Percentiles rank a stretch among this genome's conserved stretches.
phyloP scores from a whole-genome alignment of 2,888 invertebrate species.

The Cheilosia vernalis region DNA sequence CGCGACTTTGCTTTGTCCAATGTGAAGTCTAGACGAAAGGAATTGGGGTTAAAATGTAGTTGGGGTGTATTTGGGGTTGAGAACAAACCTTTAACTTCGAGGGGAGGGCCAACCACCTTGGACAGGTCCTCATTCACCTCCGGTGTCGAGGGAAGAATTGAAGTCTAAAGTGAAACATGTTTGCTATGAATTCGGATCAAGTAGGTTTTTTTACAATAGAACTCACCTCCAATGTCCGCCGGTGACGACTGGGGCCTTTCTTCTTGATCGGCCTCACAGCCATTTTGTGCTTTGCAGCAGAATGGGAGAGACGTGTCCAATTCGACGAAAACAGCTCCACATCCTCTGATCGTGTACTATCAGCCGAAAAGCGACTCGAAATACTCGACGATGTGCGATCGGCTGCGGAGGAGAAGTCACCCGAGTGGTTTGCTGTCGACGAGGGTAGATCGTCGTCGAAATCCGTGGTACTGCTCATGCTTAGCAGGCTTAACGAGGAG shows the following conservation, averaged over 20 bases:
- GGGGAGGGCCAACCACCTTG: conserved; percentile 86
- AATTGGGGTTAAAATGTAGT: neutral
- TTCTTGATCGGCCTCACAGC: conserved; percentile 90
- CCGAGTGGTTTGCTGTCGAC: conserved; percentile 76
- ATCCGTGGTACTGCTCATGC: conserved; percentile 90
- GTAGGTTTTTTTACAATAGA: conserved; percentile 71
- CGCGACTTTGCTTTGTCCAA: conserved; percentile 80
- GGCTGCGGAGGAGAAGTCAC: conserved; percentile 64
- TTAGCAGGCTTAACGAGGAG: conserved; percentile 86
- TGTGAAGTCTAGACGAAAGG: conserved; percentile 65
- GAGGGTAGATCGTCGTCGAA: conserved; percentile 85
- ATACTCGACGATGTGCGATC: conserved; percentile 74
- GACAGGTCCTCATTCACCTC: conserved; percentile 91
- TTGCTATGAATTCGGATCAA: conserved; percentile 48
- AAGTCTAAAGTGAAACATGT: conserved; percentile 79
- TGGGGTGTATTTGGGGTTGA: neutral
- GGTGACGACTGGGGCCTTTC: conserved; percentile 89
- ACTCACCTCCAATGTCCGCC: conserved; percentile 85
- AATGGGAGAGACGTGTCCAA: conserved; percentile 88
- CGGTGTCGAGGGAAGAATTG: conserved; percentile 88
- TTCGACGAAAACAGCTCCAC: conserved; percentile 80
- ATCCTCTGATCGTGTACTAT: conserved; percentile 78
- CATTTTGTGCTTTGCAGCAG: conserved; percentile 92
- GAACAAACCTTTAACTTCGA: conserved; percentile 83
- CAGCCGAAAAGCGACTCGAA: conserved; percentile 64